Conservation (phyloP, 2,888 invertebrate genomes). For the Campopleginae sp. region DNA sequence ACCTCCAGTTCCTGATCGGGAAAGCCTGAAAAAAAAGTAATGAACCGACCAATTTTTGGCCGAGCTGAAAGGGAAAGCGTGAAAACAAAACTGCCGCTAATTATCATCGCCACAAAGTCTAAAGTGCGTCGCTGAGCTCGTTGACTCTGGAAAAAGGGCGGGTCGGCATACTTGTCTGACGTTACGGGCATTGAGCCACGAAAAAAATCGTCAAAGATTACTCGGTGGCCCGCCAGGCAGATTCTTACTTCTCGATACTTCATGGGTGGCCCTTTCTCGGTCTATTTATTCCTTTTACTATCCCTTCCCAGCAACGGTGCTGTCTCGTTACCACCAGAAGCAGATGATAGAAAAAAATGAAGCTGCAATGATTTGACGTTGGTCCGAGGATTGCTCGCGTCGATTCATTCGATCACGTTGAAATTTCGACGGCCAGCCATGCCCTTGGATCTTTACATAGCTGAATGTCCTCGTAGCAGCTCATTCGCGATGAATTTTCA, state of each 20-base stretch:
- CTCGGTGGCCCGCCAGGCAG: slow-evolving; percentile 36
- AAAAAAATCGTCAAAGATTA: slow-evolving; percentile 50
- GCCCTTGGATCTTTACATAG: background rate
- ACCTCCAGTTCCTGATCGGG: background rate
- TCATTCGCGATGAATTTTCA: slow-evolving; percentile 56
- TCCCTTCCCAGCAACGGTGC: background rate
- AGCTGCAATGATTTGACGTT: slow-evolving; percentile 6
- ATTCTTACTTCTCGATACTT: slow-evolving; percentile 19
- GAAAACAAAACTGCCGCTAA: background rate
- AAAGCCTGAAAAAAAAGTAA: background rate
- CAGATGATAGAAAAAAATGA: slow-evolving; percentile 19
- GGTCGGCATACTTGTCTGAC: slow-evolving; percentile 21
- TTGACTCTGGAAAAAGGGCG: slow-evolving; percentile 16
- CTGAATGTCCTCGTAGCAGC: slow-evolving; percentile 33
- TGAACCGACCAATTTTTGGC: background rate
- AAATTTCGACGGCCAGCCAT: background rate
- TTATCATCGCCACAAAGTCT: background rate
- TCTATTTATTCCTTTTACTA: slow-evolving; percentile 19
- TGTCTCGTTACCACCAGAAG: slow-evolving; percentile 9
- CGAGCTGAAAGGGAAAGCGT: background rate
- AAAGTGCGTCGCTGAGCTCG: slow-evolving; percentile 19
- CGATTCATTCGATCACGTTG: slow-evolving; percentile 29
- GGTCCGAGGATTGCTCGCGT: slow-evolving; percentile 3
- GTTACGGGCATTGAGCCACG: slow-evolving; percentile 52
- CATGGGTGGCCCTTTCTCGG: slow-evolving; percentile 58